phyloP scores from a whole-genome alignment of 2,797 vertebrate genomes.

The Phrynocephalus vlangalii region DNA sequence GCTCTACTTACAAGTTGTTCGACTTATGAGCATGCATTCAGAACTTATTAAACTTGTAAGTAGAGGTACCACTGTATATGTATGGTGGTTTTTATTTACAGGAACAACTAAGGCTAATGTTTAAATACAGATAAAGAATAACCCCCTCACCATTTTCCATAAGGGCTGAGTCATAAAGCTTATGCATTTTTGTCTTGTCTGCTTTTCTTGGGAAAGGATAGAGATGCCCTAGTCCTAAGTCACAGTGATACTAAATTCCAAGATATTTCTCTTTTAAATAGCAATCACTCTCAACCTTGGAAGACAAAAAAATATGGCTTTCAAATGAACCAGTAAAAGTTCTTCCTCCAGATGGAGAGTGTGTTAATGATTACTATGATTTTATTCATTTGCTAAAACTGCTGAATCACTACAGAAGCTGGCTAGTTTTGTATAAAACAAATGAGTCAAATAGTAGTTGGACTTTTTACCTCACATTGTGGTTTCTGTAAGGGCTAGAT shows the following conservation, averaged over 20 bases:
- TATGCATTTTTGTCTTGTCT: neutral
- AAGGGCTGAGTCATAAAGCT: neutral
- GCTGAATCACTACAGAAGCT: neutral
- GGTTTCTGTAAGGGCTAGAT: neutral
- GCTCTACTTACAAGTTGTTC: too few relatives aligned
- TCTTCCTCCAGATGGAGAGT: neutral
- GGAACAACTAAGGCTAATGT: neutral
- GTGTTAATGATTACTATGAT: neutral
- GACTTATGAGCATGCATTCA: too few relatives aligned
- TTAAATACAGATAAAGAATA: neutral
- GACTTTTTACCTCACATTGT: neutral
- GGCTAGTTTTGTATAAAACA: neutral
- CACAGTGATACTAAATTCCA: neutral
- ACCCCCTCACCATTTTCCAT: neutral
- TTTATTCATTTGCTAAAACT: neutral
- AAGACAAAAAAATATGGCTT: neutral
- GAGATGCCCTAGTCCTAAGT: neutral
- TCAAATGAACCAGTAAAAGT: neutral
- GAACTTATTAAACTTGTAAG: too few relatives aligned
- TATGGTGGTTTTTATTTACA: too few relatives aligned
- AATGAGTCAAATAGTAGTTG: neutral
- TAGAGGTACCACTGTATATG: too few relatives aligned
- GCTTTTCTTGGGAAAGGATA: neutral
- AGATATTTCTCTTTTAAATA: neutral
- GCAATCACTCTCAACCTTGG: neutral